phyloP scores from a whole-genome alignment of 2,888 invertebrate species.

The Chloroclysta siterata region DNA sequence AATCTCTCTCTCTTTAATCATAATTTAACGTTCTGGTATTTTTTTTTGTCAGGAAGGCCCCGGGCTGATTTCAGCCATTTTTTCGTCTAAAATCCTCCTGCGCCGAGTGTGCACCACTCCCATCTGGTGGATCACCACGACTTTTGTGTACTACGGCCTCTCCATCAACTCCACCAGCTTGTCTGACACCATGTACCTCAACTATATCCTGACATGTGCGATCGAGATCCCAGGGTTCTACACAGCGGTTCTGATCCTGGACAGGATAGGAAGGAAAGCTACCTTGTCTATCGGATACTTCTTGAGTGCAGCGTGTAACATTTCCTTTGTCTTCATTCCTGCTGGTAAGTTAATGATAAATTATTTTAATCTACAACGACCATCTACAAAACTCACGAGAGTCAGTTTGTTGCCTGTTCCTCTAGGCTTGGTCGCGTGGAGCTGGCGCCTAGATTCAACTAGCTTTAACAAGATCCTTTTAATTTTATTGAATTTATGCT shows the following conservation, averaged over 20 bases:
- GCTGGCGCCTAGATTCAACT: no score
- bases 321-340: constrained; percentile 79
- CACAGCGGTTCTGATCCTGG: constrained; percentile 85
- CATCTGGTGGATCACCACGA: constrained; percentile 91
- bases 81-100: constrained; percentile 80
- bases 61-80: constrained; percentile 63
- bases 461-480: no score
- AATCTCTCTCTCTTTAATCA: no score
- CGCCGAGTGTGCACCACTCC: constrained; percentile 87
- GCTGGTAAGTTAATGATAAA: constrained; percentile 60
- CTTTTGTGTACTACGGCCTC: constrained; percentile 92
- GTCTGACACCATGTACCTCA: constrained; percentile 89
- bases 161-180: constrained; percentile 90
- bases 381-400: no score
- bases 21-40: no score
- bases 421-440: no score
- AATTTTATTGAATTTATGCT: no score
- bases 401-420: no score
- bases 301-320: constrained; percentile 81
- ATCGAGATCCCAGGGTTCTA: constrained; percentile 90
- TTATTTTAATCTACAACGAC: no score
- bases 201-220: constrained; percentile 87
- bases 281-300: constrained; percentile 86
- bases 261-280: constrained; percentile 86
- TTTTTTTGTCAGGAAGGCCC: constrained; percentile 35